Evolutionary conservation across 2,888 invertebrate species (phyloP).

Genomic region (Chrysomela aeneicollis): DNA sequence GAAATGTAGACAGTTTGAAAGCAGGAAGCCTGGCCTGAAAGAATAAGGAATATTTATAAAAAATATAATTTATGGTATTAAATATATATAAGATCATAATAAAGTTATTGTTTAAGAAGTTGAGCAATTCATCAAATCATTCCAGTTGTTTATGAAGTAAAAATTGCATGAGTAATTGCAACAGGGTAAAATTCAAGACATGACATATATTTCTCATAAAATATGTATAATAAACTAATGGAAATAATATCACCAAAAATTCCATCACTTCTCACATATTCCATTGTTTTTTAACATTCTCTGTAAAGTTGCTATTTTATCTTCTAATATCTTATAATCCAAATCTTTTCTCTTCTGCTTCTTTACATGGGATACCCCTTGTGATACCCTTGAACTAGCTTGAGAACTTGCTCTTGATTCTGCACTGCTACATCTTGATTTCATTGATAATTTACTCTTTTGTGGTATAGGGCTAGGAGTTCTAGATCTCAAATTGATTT

Average conservation of each 20-base stretch:
- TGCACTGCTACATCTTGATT: slow-evolving; percentile 26
- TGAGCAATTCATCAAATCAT: neutral
- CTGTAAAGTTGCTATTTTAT: slow-evolving; percentile 58
- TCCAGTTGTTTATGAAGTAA: too few species aligned
- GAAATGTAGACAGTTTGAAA: too few species aligned
- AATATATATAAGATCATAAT: neutral
- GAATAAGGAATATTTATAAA: too few species aligned
- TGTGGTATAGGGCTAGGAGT: slow-evolving; percentile 33
- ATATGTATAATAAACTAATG: slow-evolving; percentile 7
- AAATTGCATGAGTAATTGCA: too few species aligned
- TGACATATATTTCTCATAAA: slow-evolving; percentile 1
- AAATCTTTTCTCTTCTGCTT: slow-evolving; percentile 47
- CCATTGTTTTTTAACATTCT: slow-evolving; percentile 55
- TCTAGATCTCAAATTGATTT: slow-evolving; percentile 22
- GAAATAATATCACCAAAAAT: slow-evolving; percentile 7
- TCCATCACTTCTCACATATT: slow-evolving; percentile 30
- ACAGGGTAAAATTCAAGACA: neutral
- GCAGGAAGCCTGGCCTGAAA: too few species aligned
- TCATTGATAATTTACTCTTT: slow-evolving; percentile 27
- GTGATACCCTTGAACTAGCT: slow-evolving; percentile 36
- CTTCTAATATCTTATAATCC: slow-evolving; percentile 59
- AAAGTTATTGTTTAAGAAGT: neutral
- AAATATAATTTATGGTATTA: neutral
- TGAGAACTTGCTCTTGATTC: slow-evolving; percentile 44
- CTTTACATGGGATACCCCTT: slow-evolving; percentile 25